Percentiles rank a stretch among this genome's conserved stretches.
These are phyloP conservation scores for Mus pahari DNA, from an alignment of 2,113 vertebrate genomes.

Conservation along the genomic window DNA sequence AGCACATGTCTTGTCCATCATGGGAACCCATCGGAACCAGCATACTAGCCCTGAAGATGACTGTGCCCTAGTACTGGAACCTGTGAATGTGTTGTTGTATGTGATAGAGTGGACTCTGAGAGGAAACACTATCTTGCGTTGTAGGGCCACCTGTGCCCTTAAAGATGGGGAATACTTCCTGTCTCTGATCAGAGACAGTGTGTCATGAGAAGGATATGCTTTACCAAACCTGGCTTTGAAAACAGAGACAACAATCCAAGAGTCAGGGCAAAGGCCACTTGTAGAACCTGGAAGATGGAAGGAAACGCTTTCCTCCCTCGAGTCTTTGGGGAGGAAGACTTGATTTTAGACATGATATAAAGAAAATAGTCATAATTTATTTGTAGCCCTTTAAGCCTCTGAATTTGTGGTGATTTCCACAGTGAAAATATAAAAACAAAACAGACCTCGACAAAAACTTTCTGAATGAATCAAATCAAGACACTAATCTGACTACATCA, in stretches of 20 bases:
- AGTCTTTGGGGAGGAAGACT: neutral
- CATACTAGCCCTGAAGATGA: neutral
- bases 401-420: neutral
- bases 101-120: neutral
- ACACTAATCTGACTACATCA: rapidly evolving
- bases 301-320: neutral
- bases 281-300: neutral
- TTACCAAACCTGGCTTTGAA: neutral
- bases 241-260: neutral
- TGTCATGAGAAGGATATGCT: neutral
- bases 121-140: neutral
- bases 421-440: neutral
- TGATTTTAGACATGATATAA: neutral
- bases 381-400: neutral
- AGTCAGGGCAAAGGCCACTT: neutral
- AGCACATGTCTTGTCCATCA: neutral
- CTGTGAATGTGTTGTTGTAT: neutral
- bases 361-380: neutral
- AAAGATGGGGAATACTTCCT: neutral
- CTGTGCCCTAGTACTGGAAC: neutral
- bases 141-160: neutral
- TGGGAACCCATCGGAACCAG: neutral
- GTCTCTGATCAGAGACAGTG: neutral
- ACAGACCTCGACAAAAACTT: neutral
- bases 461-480: neutral